Conservation (phyloP, 2,797 vertebrate species). For the Salarias fasciatus region DNA sequence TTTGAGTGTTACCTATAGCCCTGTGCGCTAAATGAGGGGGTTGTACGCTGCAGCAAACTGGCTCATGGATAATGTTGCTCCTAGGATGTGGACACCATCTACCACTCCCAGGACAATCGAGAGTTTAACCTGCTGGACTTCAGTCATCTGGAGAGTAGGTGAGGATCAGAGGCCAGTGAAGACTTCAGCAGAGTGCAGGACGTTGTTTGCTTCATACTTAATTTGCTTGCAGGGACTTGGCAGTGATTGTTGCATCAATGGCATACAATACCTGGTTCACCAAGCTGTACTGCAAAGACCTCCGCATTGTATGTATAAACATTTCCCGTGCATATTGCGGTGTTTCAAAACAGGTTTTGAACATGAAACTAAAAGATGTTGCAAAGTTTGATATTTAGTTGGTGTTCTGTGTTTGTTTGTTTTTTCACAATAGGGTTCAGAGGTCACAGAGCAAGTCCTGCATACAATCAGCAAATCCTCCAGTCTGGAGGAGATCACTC, state of each 20-base stretch:
- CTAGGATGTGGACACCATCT: constrained; percentile 95
- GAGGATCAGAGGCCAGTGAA: constrained; percentile 16
- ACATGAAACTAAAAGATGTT: no score
- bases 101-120: constrained; percentile 93
- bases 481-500: constrained; percentile 91
- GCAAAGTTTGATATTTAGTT: no score
- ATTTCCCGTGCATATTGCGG: background rate
- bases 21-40: constrained; percentile 38
- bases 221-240: constrained; percentile 85
- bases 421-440: constrained; percentile 83
- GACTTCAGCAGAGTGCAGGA: background rate
- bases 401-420: no score
- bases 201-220: background rate
- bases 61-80: constrained; percentile 60
- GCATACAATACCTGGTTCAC: constrained; percentile 95
- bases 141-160: constrained; percentile 94
- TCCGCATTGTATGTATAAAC: constrained; percentile 84
- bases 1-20: constrained; percentile 53
- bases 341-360: no score
- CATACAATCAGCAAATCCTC: constrained; percentile 92
- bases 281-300: constrained; percentile 90
- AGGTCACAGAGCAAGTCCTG: constrained; percentile 92
- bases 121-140: constrained; percentile 94
- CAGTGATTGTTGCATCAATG: constrained; percentile 90
- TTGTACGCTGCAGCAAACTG: constrained; percentile 29